Base-by-base conservation (phyloP, 2,797 vertebrate species). In the Dryobates pubescens region DNA sequence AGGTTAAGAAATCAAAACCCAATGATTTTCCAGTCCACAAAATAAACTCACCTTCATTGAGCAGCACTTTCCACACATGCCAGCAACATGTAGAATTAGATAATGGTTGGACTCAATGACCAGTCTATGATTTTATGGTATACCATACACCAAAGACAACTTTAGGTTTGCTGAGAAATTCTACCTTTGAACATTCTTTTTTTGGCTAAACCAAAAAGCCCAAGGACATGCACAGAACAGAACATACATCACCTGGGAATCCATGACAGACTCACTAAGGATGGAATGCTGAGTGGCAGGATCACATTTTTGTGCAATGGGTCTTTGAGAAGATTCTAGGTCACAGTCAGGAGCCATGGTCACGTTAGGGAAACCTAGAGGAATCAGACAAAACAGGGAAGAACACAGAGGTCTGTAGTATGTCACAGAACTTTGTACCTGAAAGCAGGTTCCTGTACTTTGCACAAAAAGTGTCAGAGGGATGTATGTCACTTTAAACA, bases 341-440 rank as follows among this genome's bases (percentile, higher is more conserved):
- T 97, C 97, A 97, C 96, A 96, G 95, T 97, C 96, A 70, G 99
- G 99, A 89, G 99, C 99, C 96, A 98, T 88, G 12, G 99, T 99
- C 86, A 99, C 97, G 94, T 98, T 99, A 15, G 98, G 98, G 92
- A 99, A 98, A n/a, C 98, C 99, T 99, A 90, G 2, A 86, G 43
- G 88, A 93, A 76, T 68, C 84, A 92, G 94, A 94, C 36, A 84
- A 83, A 82, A 94, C 26, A 74, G 30, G 43, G 71, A 86, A 93
- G 51, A 71, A 65, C 36, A 79, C 10, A 88, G 36, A 86, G 43
- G 73, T 24, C 64, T 68, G 17, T 51, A 89, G 12, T n/a, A 32
- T 0, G 2, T 11, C 9, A 1, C 41, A 88, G 54, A 14, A 81
- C 32, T 77, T 80, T 16, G n/a, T 19, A 70, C 6, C 41, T 61